Evolutionary conservation across 1,140 invertebrate genomes (phyloP).

Genomic region (Polypedilum pembai): DNA sequence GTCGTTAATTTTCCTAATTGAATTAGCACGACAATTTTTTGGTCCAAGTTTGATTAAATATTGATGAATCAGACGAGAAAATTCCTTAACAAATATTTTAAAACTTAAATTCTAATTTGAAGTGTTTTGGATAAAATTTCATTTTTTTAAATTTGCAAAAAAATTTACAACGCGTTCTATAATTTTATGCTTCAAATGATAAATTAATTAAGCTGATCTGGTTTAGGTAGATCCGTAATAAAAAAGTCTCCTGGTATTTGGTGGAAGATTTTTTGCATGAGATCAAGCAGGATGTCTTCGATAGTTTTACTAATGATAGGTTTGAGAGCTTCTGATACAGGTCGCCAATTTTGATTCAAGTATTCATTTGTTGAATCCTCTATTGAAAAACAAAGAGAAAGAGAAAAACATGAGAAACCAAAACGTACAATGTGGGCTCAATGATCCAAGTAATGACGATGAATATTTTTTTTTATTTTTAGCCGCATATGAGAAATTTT

Average conservation of each 20-base stretch:
- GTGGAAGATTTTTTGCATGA: conserved; percentile 55
- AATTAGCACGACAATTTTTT: too few relatives aligned
- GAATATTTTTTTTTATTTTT: conserved; percentile 37
- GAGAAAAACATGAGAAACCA: conserved; percentile 34
- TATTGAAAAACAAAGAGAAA: conserved; percentile 40
- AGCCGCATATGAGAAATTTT: not conserved
- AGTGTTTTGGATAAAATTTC: too few relatives aligned
- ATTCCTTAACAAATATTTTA: too few relatives aligned
- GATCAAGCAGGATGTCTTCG: conserved; percentile 56
- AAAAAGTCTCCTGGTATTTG: conserved; percentile 57
- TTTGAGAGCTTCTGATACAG: conserved; percentile 55
- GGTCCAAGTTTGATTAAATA: too few relatives aligned
- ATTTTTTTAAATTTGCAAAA: too few relatives aligned
- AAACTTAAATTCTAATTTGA: too few relatives aligned
- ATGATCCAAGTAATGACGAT: conserved; percentile 38
- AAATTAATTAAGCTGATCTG: conserved; percentile 38
- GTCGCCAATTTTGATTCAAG: conserved; percentile 60
- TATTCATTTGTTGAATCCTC: conserved; percentile 62
- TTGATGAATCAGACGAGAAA: too few relatives aligned
- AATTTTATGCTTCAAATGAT: too few relatives aligned
- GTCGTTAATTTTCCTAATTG: too few relatives aligned
- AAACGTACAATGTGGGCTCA: not conserved
- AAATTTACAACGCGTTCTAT: too few relatives aligned
- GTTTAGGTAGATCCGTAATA: conserved; percentile 49
- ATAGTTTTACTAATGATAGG: conserved; percentile 58